These are phyloP conservation scores for Lycia hirtaria DNA, from an alignment of 2,888 invertebrate species.

Conservation along the genomic window DNA sequence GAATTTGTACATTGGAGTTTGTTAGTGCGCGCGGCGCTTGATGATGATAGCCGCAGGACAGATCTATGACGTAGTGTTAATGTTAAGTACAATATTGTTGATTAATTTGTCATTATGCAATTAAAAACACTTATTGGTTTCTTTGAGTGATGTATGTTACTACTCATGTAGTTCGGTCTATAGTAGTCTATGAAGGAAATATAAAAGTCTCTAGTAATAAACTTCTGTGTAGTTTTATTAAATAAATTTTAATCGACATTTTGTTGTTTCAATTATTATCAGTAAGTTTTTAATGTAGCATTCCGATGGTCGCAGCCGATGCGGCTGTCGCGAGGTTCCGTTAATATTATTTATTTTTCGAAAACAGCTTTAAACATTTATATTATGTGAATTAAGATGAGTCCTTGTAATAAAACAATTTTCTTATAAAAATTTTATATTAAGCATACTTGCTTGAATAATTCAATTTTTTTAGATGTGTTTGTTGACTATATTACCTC, in stretches of 20 bases:
- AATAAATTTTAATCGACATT: slow-evolving; percentile 70
- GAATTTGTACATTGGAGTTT: slow-evolving; percentile 49
- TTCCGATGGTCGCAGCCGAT: too few species aligned
- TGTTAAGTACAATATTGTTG: slow-evolving; percentile 83
- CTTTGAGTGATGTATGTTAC: slow-evolving; percentile 74
- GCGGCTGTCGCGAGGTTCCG: too few species aligned
- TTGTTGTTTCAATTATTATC: slow-evolving; percentile 45
- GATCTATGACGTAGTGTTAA: slow-evolving; percentile 64
- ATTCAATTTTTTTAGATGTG: too few species aligned
- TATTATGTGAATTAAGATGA: too few species aligned
- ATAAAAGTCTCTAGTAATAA: slow-evolving; percentile 70
- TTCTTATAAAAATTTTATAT: too few species aligned
- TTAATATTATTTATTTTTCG: too few species aligned
- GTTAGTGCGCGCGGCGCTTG: neutral
- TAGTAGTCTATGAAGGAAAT: slow-evolving; percentile 56
- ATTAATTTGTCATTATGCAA: slow-evolving; percentile 70
- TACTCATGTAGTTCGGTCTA: slow-evolving; percentile 63
- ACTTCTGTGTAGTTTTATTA: slow-evolving; percentile 81
- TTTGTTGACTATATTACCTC: too few species aligned
- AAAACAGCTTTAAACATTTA: too few species aligned
- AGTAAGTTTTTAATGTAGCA: too few species aligned
- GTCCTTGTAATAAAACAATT: too few species aligned
- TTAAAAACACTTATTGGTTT: slow-evolving; percentile 71
- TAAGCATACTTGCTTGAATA: too few species aligned
- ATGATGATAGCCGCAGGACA: neutral